Evolutionary conservation across 2,888 invertebrate species (phyloP), one percentile per base, ranked within the genome.

Genomic region (Hoplodrina ambigua): DNA sequence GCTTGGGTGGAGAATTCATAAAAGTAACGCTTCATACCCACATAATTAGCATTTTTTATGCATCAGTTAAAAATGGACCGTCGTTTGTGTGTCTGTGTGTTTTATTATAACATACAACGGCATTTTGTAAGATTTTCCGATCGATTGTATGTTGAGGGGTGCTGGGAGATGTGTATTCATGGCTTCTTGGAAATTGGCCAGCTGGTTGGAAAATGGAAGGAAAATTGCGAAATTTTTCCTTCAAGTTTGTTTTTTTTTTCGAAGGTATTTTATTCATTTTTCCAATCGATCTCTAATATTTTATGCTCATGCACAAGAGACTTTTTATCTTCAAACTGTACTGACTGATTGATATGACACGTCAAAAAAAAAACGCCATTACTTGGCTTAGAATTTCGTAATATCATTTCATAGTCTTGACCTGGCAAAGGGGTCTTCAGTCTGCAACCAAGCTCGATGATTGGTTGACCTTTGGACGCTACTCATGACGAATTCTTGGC

Each of bases 121-220:
- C 8, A 55, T 75, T 44, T 69, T 46, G 30, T 25, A 37, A 54
- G 59, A 60, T 75, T 33, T 50, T 2, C 13, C 30, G 66, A 72
- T 76, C 72, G 19, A 66, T 76, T 33, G 13, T 25, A 57, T 41
- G 19, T 15, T 59, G 41, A 53, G 7, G 49, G 62, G 72, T 72
- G 62, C 61, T 75, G 61, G 11, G 4, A 50, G 44, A 57, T 53
- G 33, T 61, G 25, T 65, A 61, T 50, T 58, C n/a, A 19, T 41
- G 33, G 17, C 17, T 25, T 25, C 33, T 75, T 62, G 58, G 61
- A 62, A n/a, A 54, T 58, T 75, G 19, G 44, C 62, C 75, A 71
- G 72, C 52, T 53, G 49, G 8, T 66, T 6, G 55, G 15, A 25
- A 66, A 71, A 62, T 60, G 10, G 0, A n/a, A n/a, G 33, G 37